Base-by-base conservation (phyloP, 2,113 vertebrate species). In the Xiphophorus couchianus region DNA sequence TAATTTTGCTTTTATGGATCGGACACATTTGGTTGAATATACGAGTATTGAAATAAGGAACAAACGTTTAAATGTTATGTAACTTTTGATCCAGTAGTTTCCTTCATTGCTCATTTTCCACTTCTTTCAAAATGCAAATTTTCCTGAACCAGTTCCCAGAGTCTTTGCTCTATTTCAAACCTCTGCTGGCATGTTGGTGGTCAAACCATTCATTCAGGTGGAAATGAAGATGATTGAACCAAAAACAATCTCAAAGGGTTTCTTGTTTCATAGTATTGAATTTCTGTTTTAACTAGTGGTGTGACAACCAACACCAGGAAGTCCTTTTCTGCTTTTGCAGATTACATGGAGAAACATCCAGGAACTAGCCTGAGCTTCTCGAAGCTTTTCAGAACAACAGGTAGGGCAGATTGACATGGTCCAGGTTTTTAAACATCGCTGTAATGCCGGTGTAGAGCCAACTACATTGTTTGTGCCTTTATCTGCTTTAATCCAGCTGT, bases 391-490 rank as follows among this genome's bases (percentile, higher is more conserved):
- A 5, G 19, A 6, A 22, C 48, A 51, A 42, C 8, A 10, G 29
- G 4, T 62, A 15, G 3, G 19, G 25, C 31, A 33, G 0, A 58
- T 0, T 2, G 25, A 14, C 0, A 0, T 27, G 22, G 37, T 51
- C 19, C 19, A 30, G 33, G 35, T n/a, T 48, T 30, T 17, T 25
- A 51, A 25, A 63, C 31, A 39, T 35, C 64, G n/a, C 17, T 66
- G 15, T 28, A 19, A 63, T 30, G 27, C 22, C 62, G 2, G 28
- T 61, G 28, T 22, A 3, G 13, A 8, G 0, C 0, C 22, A 27
- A 65, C 35, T 3, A 28, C 22, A 25, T 14, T 3, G 17, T 2
- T 1, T 75, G 44, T 2, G 14, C 25, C 31, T 74, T 30, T 63
- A 33, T 25, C 27, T 76, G 17, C 65, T 72, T 65, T 42, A 2